phyloP scores from a whole-genome alignment of 2,797 vertebrate species.

The Oreochromis mossambicus region DNA sequence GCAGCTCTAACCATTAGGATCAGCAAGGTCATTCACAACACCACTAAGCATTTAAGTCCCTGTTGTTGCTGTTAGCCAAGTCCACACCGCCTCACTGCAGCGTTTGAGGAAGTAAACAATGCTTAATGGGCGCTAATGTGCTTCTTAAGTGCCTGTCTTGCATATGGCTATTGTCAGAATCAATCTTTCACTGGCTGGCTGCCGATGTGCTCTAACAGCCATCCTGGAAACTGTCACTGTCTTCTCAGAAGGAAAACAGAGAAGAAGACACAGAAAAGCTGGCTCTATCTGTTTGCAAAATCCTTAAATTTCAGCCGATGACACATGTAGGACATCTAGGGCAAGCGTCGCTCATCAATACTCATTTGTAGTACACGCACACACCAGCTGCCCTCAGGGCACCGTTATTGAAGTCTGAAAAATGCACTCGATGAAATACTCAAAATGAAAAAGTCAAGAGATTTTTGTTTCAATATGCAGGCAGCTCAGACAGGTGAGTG shows the following conservation, averaged over 20 bases:
- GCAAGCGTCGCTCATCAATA: slow-evolving; percentile 40
- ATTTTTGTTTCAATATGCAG: slow-evolving; percentile 12
- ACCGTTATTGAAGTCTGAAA: slow-evolving; percentile 22
- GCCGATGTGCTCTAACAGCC: slow-evolving; percentile 34
- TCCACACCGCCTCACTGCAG: slow-evolving; percentile 30
- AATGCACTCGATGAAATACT: slow-evolving; percentile 12
- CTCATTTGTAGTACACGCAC: slow-evolving; percentile 35
- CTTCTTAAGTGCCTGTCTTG: slow-evolving; percentile 67
- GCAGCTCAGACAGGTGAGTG: slow-evolving; percentile 37
- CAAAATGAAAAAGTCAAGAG: slow-evolving; percentile 10
- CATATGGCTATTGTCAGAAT: slow-evolving; percentile 61
- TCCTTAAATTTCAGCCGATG: slow-evolving; percentile 9
- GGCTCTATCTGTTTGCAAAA: background rate
- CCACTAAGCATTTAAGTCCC: slow-evolving; percentile 60
- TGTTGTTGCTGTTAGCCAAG: slow-evolving; percentile 46
- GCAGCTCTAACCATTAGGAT: slow-evolving; percentile 53
- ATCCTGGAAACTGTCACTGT: slow-evolving; percentile 22
- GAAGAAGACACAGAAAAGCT: background rate
- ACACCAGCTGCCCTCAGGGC: slow-evolving; percentile 24
- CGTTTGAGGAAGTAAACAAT: slow-evolving; percentile 65
- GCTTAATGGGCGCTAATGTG: slow-evolving; percentile 73
- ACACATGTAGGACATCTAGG: slow-evolving; percentile 34
- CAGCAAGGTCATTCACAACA: slow-evolving; percentile 63
- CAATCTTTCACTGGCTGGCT: slow-evolving; percentile 59
- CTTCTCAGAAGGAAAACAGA: background rate